phyloP scores from a whole-genome alignment of 2,797 vertebrate genomes.

The Miichthys miiuy region DNA sequence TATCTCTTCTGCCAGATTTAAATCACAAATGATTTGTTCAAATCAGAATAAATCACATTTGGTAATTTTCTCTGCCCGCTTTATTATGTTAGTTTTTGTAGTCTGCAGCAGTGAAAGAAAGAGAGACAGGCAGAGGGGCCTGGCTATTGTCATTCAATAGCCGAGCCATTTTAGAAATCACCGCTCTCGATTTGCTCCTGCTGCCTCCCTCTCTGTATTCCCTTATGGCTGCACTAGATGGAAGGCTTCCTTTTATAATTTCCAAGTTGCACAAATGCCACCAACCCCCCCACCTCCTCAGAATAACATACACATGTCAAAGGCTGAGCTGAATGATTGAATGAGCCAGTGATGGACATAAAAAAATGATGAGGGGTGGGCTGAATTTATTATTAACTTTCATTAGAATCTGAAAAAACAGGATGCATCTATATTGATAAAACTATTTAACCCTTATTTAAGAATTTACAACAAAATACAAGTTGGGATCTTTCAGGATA shows the following conservation, averaged over 20 bases:
- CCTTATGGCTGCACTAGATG: conserved; percentile 84
- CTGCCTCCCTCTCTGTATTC: conserved; percentile 83
- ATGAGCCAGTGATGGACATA: conserved; percentile 37
- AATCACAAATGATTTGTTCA: conserved; percentile 75
- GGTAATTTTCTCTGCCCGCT: conserved; percentile 68
- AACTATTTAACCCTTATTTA: conserved; percentile 42
- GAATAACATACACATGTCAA: conserved; percentile 59
- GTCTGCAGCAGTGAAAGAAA: conserved; percentile 67
- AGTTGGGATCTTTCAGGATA: conserved; percentile 24
- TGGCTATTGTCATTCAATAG: conserved; percentile 90
- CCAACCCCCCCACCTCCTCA: conserved; percentile 58
- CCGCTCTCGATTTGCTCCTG: conserved; percentile 81
- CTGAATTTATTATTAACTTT: conserved; percentile 22
- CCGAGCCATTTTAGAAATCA: conserved; percentile 82
- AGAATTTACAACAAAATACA: conserved; percentile 51
- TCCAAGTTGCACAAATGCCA: conserved; percentile 80
- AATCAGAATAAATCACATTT: conserved; percentile 83
- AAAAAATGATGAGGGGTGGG: conserved; percentile 9
- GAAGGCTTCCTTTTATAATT: conserved; percentile 88
- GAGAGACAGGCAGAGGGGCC: conserved; percentile 71
- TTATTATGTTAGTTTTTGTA: conserved; percentile 72
- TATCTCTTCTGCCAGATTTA: conserved; percentile 79
- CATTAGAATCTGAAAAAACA: conserved; percentile 25
- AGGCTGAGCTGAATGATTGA: conserved; percentile 53
- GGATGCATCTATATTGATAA: conserved; percentile 39